A percentile compares a stretch with the other conserved stretches of the same genome.
These are phyloP conservation scores for Clarias gariepinus DNA, from an alignment of 2,113 vertebrate species.

Conservation along the genomic window DNA sequence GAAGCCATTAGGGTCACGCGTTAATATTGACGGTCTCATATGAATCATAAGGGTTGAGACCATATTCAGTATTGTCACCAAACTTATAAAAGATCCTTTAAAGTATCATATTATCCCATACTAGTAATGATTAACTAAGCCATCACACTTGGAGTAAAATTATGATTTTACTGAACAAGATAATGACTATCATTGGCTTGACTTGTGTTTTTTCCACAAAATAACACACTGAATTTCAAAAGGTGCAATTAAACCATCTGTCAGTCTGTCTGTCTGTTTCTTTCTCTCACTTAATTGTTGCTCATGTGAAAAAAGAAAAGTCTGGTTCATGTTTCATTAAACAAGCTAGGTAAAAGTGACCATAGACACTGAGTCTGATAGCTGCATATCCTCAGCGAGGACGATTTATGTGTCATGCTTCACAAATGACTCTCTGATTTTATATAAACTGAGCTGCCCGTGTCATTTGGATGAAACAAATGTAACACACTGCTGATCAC, in stretches of 20 bases:
- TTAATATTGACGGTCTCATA: too few relatives aligned
- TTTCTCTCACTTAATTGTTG: neutral
- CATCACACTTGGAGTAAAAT: neutral
- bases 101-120: neutral
- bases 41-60: neutral
- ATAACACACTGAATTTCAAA: neutral
- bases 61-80: neutral
- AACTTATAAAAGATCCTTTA: neutral
- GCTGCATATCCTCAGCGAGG: slow-evolving; percentile 2
- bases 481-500: slow-evolving; percentile 16
- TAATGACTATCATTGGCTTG: too few relatives aligned
- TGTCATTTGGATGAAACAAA: slow-evolving; percentile 14
- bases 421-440: slow-evolving; percentile 38
- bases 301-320: neutral
- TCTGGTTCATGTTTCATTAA: neutral
- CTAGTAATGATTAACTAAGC: neutral
- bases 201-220: neutral
- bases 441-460: slow-evolving; percentile 33
- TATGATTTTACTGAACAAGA: neutral
- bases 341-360: neutral
- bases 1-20: too few relatives aligned
- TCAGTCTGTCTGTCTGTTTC: neutral
- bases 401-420: slow-evolving; percentile 37
- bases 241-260: neutral
- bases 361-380: neutral